These are phyloP conservation scores for Cliona cf. orientalis DNA, from an alignment of 37 sponge, comb jelly and placozoan species.

Conservation along the genomic window DNA sequence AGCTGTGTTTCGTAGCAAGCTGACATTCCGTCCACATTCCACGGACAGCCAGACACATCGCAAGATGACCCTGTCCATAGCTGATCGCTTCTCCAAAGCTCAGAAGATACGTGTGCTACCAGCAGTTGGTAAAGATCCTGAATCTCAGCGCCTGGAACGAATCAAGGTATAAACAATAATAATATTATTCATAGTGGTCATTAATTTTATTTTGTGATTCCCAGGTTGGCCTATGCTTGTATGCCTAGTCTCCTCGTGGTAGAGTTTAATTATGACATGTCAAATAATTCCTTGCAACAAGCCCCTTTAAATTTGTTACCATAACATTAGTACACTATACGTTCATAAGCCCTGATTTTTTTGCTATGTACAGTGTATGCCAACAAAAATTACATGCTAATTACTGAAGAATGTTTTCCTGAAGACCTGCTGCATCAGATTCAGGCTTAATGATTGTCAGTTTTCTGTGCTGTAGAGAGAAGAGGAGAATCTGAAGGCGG, in stretches of 20 bases:
- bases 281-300: no score
- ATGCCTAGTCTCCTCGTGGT: neutral
- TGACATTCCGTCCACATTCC: constrained; percentile 93
- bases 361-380: no score
- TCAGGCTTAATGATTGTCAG: neutral
- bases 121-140: constrained; percentile 93
- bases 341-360: no score
- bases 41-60: constrained; percentile 95
- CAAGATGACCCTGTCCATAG: constrained; percentile 96
- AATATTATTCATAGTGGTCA: no score
- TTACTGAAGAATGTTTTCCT: no score
- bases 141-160: constrained; percentile 76
- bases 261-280: no score
- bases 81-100: constrained; percentile 89
- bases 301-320: neutral
- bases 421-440: no score
- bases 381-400: no score
- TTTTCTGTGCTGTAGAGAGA: constrained; percentile 67
- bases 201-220: no score
- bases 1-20: constrained; percentile 86
- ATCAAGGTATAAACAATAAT: constrained; percentile 70
- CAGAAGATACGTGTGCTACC: constrained; percentile 97
- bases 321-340: neutral
- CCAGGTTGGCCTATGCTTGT: no score
- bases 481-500: constrained; percentile 75